Percentiles rank a stretch among this genome's conserved stretches.
These are phyloP conservation scores for Gastrophysa polygoni DNA, from an alignment of 2,888 invertebrate genomes.

Conservation along the genomic window DNA sequence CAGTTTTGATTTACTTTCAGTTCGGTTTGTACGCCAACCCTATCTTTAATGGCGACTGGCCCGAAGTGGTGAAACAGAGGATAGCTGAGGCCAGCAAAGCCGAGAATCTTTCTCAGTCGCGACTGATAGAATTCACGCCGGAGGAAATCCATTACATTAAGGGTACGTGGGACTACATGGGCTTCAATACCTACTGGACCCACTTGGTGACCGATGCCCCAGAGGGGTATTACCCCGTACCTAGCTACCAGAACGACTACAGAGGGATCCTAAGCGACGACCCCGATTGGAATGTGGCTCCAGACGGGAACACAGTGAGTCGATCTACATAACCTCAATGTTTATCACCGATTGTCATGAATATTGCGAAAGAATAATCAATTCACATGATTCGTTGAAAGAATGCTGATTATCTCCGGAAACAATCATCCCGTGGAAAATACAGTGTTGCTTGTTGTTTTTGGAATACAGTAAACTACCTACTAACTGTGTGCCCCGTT, in stretches of 20 bases:
- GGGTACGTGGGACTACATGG: conserved; percentile 74
- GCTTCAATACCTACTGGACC: conserved; percentile 72
- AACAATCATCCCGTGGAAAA: no score
- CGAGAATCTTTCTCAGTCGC: conserved; percentile 60
- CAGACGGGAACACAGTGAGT: not conserved
- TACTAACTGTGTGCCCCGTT: no score
- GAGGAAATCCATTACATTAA: conserved; percentile 66
- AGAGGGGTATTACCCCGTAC: not conserved
- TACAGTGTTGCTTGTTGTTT: no score
- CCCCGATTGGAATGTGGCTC: not conserved
- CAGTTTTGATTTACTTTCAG: conserved; percentile 13
- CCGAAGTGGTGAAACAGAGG: conserved; percentile 66
- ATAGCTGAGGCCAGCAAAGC: conserved; percentile 62
- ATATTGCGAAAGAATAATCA: no score
- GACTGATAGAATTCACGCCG: conserved; percentile 66
- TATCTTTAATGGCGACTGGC: conserved; percentile 69
- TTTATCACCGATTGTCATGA: no score
- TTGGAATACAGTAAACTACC: no score
- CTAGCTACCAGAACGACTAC: conserved; percentile 14
- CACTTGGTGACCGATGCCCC: conserved; percentile 51
- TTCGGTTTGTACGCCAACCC: conserved; percentile 59
- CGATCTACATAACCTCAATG: no score
- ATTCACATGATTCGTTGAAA: no score
- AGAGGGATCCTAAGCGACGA: not conserved
- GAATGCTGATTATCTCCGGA: no score